A percentile compares a stretch with the other conserved stretches of the same genome.
Conservation (phyloP, 1,140 invertebrate species). For the Brachionus manjavacas region DNA sequence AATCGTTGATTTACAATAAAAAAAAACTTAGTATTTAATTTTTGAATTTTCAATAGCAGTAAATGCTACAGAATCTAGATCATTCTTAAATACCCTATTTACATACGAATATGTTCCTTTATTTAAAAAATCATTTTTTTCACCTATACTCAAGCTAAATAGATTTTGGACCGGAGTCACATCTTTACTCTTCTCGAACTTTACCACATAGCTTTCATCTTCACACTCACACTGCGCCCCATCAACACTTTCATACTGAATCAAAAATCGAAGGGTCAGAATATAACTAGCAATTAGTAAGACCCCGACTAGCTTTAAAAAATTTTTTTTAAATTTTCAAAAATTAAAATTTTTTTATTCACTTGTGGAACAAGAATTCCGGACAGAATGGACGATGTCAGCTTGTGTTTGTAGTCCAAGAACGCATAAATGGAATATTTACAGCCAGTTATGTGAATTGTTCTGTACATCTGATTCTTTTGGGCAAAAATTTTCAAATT, state of each 20-base stretch:
- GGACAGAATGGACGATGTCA: neutral
- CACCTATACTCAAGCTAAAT: neutral
- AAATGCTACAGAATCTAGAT: neutral
- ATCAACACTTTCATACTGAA: conserved; percentile 14
- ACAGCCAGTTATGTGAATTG: conserved; percentile 29
- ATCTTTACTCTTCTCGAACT: neutral
- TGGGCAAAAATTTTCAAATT: neutral
- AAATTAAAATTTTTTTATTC: neutral
- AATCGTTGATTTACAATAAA: neutral
- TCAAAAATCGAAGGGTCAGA: neutral
- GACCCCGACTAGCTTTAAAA: conserved; percentile 17
- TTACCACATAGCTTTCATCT: neutral
- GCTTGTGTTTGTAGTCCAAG: conserved; percentile 32
- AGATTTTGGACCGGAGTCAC: neutral
- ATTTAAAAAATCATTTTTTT: neutral
- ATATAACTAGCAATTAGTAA: conserved; percentile 19
- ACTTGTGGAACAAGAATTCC: conserved; percentile 24
- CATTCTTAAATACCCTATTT: neutral
- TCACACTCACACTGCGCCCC: neutral
- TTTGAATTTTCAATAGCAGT: neutral
- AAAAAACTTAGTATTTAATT: neutral
- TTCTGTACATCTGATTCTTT: neutral
- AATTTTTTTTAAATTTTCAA: neutral
- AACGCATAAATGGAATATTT: conserved; percentile 39
- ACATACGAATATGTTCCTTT: neutral